Evolutionary conservation across 2,113 vertebrate genomes (phyloP).

Genomic region (Macquaria ambigua): DNA sequence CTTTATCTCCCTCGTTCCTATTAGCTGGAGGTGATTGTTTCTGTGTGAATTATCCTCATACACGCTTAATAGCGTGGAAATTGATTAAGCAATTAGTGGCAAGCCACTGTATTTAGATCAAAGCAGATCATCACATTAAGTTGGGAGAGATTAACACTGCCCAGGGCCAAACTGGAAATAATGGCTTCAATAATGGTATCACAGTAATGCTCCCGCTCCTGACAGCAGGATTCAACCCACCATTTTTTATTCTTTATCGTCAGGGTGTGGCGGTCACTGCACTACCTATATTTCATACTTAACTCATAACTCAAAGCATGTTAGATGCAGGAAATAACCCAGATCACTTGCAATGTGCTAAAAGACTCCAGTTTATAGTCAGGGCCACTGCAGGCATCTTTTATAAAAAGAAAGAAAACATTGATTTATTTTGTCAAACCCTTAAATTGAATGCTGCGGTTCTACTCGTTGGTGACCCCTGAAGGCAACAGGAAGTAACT

Average conservation of each 20-base stretch:
- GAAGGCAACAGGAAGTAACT: too few species aligned
- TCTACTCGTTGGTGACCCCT: not conserved
- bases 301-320: not conserved
- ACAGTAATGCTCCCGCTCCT: not conserved
- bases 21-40: constrained; percentile 60
- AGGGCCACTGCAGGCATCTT: not conserved
- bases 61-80: constrained; percentile 55
- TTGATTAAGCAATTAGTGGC: constrained; percentile 69
- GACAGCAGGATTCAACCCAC: constrained; percentile 13
- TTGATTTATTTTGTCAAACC: too few species aligned
- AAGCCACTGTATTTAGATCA: constrained; percentile 60
- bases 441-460: not conserved
- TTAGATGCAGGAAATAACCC: not conserved
- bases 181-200: constrained; percentile 32
- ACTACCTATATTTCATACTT: not conserved
- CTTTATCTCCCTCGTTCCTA: constrained; percentile 25
- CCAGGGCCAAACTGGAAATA: constrained; percentile 19
- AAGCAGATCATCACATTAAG: constrained; percentile 60
- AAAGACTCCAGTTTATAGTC: constrained; percentile 2
- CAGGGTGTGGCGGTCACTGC: not conserved
- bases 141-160: constrained; percentile 48
- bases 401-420: not conserved
- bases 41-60: constrained; percentile 56
- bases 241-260: not conserved
- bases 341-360: not conserved